phyloP scores from a whole-genome alignment of 1,140 invertebrate species.

The Argopecten irradians region DNA sequence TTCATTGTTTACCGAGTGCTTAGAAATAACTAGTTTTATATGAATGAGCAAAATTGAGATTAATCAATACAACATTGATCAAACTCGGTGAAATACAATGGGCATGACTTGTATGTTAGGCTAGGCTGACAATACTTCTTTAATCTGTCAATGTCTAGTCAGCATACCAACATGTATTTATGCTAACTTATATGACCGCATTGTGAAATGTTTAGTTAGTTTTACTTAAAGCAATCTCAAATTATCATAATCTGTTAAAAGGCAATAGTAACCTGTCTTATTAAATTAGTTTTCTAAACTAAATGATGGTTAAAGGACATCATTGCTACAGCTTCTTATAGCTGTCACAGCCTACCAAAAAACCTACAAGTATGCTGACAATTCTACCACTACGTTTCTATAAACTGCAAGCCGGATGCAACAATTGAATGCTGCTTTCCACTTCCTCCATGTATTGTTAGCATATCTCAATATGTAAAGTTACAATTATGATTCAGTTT shows the following conservation, averaged over 20 bases:
- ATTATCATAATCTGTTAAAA: no score
- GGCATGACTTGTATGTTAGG: background rate
- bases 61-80: conserved; percentile 13
- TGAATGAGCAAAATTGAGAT: background rate
- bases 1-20: background rate
- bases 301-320: no score
- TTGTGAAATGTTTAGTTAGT: background rate
- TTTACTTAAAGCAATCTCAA: no score
- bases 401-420: no score
- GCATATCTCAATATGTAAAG: no score
- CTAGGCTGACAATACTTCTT: background rate
- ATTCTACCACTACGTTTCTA: background rate
- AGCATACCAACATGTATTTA: background rate
- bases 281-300: no score
- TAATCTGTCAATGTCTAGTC: background rate
- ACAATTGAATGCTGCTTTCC: no score
- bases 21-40: conserved; percentile 23
- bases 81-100: background rate
- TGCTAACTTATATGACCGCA: background rate
- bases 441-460: no score
- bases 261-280: no score
- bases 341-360: no score
- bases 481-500: no score
- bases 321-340: no score
- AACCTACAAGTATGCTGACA: background rate